phyloP scores from a whole-genome alignment of 2,888 invertebrate species.

The Ectropis crepuscularia region DNA sequence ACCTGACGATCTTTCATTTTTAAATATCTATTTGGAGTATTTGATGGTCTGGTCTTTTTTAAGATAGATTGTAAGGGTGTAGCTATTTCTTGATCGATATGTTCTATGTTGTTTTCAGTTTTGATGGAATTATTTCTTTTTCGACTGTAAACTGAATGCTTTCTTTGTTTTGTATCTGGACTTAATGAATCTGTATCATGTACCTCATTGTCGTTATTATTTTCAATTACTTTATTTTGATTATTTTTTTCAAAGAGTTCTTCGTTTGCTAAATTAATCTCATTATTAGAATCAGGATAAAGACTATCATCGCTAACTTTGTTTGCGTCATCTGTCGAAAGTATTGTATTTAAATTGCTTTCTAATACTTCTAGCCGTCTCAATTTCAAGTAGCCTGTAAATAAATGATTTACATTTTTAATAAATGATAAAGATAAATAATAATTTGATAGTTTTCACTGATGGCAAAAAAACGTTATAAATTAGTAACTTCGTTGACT shows the following conservation, averaged over 20 bases:
- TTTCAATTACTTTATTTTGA: conserved; percentile 37
- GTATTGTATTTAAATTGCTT: conserved; percentile 67
- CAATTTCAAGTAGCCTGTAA: conserved; percentile 85
- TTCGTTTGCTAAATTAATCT: conserved; percentile 71
- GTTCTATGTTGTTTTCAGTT: conserved; percentile 37
- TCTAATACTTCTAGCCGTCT: conserved; percentile 81
- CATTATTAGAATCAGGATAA: conserved; percentile 76
- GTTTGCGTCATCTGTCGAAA: conserved; percentile 44
- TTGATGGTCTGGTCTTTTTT: conserved; percentile 60
- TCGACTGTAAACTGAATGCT: conserved; percentile 23
- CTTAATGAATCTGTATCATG: conserved; percentile 32
- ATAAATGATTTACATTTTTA: conserved; percentile 6
- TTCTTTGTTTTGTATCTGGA: conserved; percentile 48
- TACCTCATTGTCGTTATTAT: conserved; percentile 6
- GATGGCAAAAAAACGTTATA: not conserved
- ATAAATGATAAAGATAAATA: too few relatives aligned
- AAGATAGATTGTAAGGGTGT: conserved; percentile 72
- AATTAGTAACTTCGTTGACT: not conserved
- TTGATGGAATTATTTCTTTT: conserved; percentile 1
- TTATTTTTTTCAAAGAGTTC: conserved; percentile 39
- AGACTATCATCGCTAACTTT: conserved; percentile 67
- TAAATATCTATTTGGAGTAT: conserved; percentile 54
- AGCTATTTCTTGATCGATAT: conserved; percentile 46
- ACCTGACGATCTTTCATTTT: conserved; percentile 41
- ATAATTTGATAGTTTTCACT: not conserved